A percentile compares a stretch with the other conserved stretches of the same genome.
Evolutionary conservation across 2,888 invertebrate species (phyloP).

Genomic region (Apamea anceps): DNA sequence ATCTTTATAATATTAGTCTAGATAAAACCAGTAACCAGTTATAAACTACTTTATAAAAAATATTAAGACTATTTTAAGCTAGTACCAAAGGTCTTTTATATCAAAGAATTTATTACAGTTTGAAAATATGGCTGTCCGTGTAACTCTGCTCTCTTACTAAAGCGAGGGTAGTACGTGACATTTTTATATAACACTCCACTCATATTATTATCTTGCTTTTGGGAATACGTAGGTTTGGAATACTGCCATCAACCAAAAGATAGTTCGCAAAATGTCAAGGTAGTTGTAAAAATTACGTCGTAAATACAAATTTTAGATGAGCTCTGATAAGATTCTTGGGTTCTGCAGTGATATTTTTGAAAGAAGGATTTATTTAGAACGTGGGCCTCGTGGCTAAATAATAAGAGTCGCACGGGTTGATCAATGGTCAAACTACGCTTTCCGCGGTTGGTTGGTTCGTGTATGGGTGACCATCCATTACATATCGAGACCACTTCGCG

Average conservation of each 20-base stretch:
- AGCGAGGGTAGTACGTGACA: conserved; percentile 72
- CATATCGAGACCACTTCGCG: not conserved
- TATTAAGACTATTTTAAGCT: not conserved
- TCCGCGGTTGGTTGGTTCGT: no score
- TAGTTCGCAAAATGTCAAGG: conserved; percentile 43
- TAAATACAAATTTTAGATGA: conserved; percentile 37
- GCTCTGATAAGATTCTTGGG: not conserved
- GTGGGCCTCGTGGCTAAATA: not conserved
- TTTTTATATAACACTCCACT: conserved; percentile 76
- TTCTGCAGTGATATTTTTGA: not conserved
- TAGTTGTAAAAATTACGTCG: conserved; percentile 49
- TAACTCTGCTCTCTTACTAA: conserved; percentile 29
- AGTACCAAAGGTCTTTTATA: conserved; percentile 8
- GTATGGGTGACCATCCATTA: not conserved
- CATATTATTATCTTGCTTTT: conserved; percentile 77
- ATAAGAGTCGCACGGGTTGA: not conserved
- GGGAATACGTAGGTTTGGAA: conserved; percentile 74
- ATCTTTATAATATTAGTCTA: not conserved
- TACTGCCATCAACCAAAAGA: conserved; percentile 71
- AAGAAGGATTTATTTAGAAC: not conserved
- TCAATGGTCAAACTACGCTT: not conserved
- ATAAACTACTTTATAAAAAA: not conserved
- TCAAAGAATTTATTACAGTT: conserved; percentile 45
- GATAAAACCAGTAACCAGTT: not conserved
- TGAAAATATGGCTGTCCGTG: conserved; percentile 39